Base-by-base conservation (phyloP, 2,888 invertebrate genomes). In the Allolobophora icterica region DNA sequence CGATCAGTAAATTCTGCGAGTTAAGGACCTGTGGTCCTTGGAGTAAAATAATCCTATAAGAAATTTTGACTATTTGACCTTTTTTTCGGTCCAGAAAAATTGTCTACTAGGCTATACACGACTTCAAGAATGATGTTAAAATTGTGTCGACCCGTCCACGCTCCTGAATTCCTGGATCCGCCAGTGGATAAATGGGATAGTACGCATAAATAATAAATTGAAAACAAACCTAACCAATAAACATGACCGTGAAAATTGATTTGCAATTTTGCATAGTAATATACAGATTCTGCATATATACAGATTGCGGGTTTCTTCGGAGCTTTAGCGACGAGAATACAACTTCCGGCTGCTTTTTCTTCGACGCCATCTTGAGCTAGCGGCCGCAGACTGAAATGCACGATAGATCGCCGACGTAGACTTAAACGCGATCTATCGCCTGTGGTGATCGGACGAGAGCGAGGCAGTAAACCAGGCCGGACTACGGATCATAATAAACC, bases 221-320 rank as follows among this genome's bases (percentile, higher is more conserved):
- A 38, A n/a, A 8, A 71, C n/a, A 71, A 8, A 3, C 6, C 71
- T 71, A 71, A 13, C 71, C n/a, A 1, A n/a, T n/a, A 0, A 71
- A 30, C 3, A 71, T n/a, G 71, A 71, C 30, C n/a, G 8, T 8
- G 71, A 71, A n/a, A n/a, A 13, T n/a, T n/a, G 71, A 71, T 30
- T n/a, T 30, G 71, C 71, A 71, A n/a, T n/a, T n/a, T n/a, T n/a
- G n/a, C n/a, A n/a, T n/a, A n/a, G n/a, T n/a, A n/a, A 71, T 71
- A n/a, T 71, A 71, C n/a, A n/a, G 71, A 71, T 71, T 17, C n/a
- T n/a, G n/a, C 71, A 71, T 71, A 71, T 71, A n/a, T 71, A 71
- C n/a, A n/a, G 71, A 71, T 71, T 17, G 30, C 5, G 71, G 30
- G n/a, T 71, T n/a, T n/a, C 71, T 71, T 71, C 71, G 71, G 71